Evolutionary conservation across 37 sponge, comb jelly and placozoan species (phyloP).

Genomic region (Crambe crambe): DNA sequence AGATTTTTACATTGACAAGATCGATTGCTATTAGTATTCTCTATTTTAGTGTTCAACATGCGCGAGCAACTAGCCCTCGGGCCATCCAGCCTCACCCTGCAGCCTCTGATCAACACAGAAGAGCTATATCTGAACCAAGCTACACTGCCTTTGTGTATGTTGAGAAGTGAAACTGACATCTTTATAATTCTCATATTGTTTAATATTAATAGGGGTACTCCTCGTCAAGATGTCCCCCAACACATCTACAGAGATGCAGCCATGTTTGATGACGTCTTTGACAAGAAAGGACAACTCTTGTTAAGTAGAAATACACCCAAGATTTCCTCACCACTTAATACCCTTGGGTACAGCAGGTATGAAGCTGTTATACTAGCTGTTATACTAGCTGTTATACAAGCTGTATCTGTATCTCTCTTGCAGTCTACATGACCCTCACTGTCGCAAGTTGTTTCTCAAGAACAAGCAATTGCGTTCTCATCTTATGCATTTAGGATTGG

Average conservation of each 20-base stretch:
- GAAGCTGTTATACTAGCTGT: not conserved
- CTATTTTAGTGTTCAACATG: constrained; percentile 45
- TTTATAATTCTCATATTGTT: not conserved
- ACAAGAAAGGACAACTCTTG: constrained; percentile 67
- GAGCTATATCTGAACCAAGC: constrained; percentile 58
- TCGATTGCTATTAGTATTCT: too few species aligned
- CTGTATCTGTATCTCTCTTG: too few species aligned
- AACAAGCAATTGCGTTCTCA: constrained; percentile 72
- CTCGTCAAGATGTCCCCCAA: constrained; percentile 84
- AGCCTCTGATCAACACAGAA: constrained; percentile 9
- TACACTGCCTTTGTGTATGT: constrained; percentile 82
- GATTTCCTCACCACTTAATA: constrained; percentile 58
- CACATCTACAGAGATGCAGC: constrained; percentile 77
- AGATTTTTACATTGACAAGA: too few species aligned
- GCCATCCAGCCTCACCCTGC: constrained; percentile 52
- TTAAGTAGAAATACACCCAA: constrained; percentile 61
- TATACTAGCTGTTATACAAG: not conserved
- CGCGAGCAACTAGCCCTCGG: constrained; percentile 61
- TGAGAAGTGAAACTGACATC: not conserved
- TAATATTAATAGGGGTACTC: constrained; percentile 59
- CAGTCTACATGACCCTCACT: constrained; percentile 90
- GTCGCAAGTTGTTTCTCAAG: constrained; percentile 72
- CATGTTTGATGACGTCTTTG: constrained; percentile 92
- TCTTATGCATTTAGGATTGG: constrained; percentile 74
- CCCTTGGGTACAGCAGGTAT: constrained; percentile 67